Percentiles rank a stretch among this genome's conserved stretches.
Evolutionary conservation across 2,797 vertebrate species (phyloP).

Genomic region (Melanotaenia parkinsoni): DNA sequence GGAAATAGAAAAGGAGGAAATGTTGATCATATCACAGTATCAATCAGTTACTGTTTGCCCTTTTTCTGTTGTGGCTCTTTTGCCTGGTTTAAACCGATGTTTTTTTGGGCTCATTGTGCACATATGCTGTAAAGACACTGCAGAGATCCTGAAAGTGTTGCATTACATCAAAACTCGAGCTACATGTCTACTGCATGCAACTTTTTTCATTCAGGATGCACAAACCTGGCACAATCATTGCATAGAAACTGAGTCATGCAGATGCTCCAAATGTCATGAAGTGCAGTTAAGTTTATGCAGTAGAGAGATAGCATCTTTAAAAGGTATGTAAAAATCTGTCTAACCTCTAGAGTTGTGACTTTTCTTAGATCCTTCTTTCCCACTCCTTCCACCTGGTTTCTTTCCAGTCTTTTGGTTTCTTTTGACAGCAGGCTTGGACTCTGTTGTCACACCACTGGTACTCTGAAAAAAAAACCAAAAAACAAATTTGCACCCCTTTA

Average conservation of each 20-base stretch:
- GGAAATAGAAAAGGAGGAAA: conserved; percentile 18
- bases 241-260: neutral
- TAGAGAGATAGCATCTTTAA: neutral
- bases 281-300: neutral
- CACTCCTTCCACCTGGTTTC: conserved; percentile 77
- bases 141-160: conserved; percentile 6
- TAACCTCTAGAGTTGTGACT: conserved; percentile 55
- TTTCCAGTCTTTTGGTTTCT: conserved; percentile 84
- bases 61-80: neutral
- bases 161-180: conserved; percentile 9
- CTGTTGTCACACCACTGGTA: conserved; percentile 58
- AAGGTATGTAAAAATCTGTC: neutral
- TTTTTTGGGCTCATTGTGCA: neutral
- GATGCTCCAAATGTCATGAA: neutral
- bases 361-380: conserved; percentile 81
- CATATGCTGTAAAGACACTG: neutral
- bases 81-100: neutral
- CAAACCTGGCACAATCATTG: neutral
- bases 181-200: neutral
- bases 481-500: neutral
- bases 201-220: conserved; percentile 7
- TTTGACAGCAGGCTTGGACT: conserved; percentile 82
- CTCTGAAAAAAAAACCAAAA: conserved; percentile 64
- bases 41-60: neutral
- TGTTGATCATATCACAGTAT: neutral